Percentiles rank a stretch among this genome's conserved stretches.
phyloP scores from a whole-genome alignment of 2,797 vertebrate genomes.

The Dryobates pubescens region DNA sequence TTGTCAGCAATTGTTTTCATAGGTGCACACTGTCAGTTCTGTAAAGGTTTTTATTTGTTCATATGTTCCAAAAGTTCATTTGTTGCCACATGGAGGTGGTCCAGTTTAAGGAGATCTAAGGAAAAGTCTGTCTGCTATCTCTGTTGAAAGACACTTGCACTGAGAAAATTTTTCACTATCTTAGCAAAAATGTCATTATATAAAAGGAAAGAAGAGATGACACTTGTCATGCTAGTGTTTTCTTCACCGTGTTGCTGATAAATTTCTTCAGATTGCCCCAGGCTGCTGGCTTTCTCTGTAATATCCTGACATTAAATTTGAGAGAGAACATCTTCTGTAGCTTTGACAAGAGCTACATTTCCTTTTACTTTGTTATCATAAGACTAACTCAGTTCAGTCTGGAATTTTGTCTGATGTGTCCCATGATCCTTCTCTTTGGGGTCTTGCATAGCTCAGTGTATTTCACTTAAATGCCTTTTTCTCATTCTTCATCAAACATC shows the following conservation, averaged over 20 bases:
- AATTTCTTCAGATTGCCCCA: not conserved
- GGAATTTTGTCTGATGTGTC: not conserved
- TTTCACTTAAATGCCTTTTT: not conserved
- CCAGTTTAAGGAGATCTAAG: constrained; percentile 19
- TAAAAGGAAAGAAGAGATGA: constrained; percentile 34
- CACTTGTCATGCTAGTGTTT: constrained; percentile 39
- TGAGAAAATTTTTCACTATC: not conserved
- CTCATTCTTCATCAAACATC: not conserved
- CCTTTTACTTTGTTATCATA: not conserved
- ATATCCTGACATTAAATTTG: constrained; percentile 28
- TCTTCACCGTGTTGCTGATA: constrained; percentile 4
- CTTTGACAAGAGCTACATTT: constrained; percentile 4
- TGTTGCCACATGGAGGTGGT: not conserved
- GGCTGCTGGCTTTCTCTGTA: constrained; percentile 27
- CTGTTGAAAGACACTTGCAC: not conserved
- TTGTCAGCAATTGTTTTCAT: not conserved
- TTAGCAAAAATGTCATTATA: constrained; percentile 16
- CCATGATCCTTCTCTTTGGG: not conserved
- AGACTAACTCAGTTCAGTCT: not conserved
- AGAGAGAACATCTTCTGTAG: not conserved
- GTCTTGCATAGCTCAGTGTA: not conserved
- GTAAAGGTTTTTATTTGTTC: not conserved
- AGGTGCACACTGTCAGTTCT: not conserved
- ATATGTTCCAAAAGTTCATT: not conserved
- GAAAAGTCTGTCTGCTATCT: not conserved